Evolutionary conservation across 2,797 vertebrate genomes (phyloP).

Genomic region (Mus caroli): DNA sequence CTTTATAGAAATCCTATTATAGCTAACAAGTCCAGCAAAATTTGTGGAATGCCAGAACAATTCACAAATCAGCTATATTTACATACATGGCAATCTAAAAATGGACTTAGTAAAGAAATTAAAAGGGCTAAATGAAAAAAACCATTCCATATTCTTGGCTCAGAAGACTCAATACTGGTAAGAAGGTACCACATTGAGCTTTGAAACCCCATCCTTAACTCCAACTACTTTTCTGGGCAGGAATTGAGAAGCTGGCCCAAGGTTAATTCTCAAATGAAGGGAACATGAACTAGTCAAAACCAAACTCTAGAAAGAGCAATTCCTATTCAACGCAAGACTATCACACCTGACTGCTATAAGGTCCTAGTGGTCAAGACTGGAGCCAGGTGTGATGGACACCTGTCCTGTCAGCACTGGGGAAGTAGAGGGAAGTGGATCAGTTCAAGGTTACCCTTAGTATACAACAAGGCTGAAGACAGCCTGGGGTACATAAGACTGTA

Average conservation of each 20-base stretch:
- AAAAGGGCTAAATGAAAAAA: slow-evolving; percentile 19
- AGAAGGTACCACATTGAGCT: not conserved
- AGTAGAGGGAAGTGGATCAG: no score
- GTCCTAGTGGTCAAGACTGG: not conserved
- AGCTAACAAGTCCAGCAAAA: not conserved
- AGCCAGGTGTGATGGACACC: not conserved
- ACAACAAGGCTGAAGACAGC: not conserved
- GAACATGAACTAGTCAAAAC: not conserved
- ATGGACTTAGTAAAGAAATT: not conserved
- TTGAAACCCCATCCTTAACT: not conserved
- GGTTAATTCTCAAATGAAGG: not conserved
- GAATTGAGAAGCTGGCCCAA: not conserved
- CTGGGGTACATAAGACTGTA: not conserved
- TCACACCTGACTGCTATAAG: not conserved
- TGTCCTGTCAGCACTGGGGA: not conserved
- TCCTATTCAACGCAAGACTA: not conserved
- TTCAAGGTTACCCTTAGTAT: not conserved
- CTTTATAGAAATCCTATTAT: not conserved
- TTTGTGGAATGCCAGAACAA: not conserved
- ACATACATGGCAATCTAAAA: not conserved
- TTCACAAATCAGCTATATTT: not conserved
- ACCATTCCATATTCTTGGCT: not conserved
- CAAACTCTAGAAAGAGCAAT: not conserved
- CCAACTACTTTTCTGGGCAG: not conserved
- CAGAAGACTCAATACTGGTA: not conserved